Evolutionary conservation across 2,797 vertebrate genomes (phyloP).

Genomic region (Brotula barbata): DNA sequence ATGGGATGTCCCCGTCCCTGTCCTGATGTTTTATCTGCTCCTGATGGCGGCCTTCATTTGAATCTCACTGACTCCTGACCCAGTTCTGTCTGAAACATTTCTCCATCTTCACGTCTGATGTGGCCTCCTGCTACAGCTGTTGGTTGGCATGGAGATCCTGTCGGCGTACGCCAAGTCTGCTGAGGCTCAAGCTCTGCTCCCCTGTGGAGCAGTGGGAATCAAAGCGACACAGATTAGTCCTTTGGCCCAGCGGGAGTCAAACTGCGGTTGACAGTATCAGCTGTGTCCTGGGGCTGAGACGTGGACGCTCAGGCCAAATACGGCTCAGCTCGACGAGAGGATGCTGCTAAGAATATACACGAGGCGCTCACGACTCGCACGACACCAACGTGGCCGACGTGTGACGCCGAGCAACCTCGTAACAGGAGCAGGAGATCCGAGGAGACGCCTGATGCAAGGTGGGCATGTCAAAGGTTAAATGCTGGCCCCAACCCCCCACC

Average conservation of each 20-base stretch:
- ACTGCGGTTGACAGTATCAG: slow-evolving; percentile 60
- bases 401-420: no score
- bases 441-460: no score
- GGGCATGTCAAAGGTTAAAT: no score
- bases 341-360: no score
- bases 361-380: no score
- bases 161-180: slow-evolving; percentile 43
- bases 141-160: slow-evolving; percentile 36
- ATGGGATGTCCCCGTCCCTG: no score
- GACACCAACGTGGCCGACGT: no score
- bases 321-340: slow-evolving; percentile 8
- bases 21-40: no score
- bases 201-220: slow-evolving; percentile 33
- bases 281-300: slow-evolving; percentile 51
- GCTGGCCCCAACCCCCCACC: no score
- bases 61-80: no score
- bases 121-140: slow-evolving; percentile 32
- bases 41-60: no score
- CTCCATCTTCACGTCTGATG: neutral
- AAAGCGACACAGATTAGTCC: slow-evolving; percentile 54
- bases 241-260: slow-evolving; percentile 49
- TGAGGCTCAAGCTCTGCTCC: slow-evolving; percentile 51
- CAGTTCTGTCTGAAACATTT: slow-evolving; percentile 6
- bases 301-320: slow-evolving; percentile 15
- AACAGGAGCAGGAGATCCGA: no score